Conservation (phyloP, 2,113 vertebrate species). For the Pimephales promelas region DNA sequence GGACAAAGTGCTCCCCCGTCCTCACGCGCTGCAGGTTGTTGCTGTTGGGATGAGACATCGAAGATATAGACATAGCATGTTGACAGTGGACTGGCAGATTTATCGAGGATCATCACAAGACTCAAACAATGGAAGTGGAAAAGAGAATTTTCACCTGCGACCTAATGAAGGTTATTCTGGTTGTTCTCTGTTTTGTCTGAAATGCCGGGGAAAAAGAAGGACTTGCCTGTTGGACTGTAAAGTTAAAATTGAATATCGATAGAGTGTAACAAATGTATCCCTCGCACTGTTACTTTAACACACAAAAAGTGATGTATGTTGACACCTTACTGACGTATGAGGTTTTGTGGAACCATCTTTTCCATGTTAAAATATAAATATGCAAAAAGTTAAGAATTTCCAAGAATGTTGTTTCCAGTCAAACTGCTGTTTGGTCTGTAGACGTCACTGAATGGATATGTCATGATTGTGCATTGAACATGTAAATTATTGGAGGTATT, state of each 20-base stretch:
- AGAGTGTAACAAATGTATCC: slow-evolving; percentile 56
- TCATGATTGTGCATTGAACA: slow-evolving; percentile 36
- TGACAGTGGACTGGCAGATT: slow-evolving; percentile 28
- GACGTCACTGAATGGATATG: background rate
- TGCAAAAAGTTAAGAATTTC: slow-evolving; percentile 36
- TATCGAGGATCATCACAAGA: slow-evolving; percentile 44
- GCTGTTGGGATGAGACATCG: slow-evolving; percentile 39
- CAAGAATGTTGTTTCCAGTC: slow-evolving; percentile 35
- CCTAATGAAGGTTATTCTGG: slow-evolving; percentile 40
- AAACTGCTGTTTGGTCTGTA: slow-evolving; percentile 12
- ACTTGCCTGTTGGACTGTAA: slow-evolving; percentile 54
- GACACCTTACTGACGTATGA: slow-evolving; percentile 51
- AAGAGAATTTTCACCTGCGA: slow-evolving; percentile 31
- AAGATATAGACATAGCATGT: slow-evolving; percentile 33
- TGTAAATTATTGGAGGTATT: slow-evolving; percentile 28
- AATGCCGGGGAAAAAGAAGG: slow-evolving; percentile 20
- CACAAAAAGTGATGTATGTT: slow-evolving; percentile 53
- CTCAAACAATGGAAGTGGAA: slow-evolving; percentile 39
- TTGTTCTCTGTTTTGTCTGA: slow-evolving; percentile 45
- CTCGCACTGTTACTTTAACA: slow-evolving; percentile 53
- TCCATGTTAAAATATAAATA: slow-evolving; percentile 48
- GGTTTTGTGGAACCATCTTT: slow-evolving; percentile 53
- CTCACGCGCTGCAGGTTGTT: slow-evolving; percentile 41
- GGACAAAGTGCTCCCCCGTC: slow-evolving; percentile 45
- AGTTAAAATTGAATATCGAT: slow-evolving; percentile 55